Evolutionary conservation across 64 coral and sea anemone genomes (phyloP).

Genomic region (Porites australiensis): DNA sequence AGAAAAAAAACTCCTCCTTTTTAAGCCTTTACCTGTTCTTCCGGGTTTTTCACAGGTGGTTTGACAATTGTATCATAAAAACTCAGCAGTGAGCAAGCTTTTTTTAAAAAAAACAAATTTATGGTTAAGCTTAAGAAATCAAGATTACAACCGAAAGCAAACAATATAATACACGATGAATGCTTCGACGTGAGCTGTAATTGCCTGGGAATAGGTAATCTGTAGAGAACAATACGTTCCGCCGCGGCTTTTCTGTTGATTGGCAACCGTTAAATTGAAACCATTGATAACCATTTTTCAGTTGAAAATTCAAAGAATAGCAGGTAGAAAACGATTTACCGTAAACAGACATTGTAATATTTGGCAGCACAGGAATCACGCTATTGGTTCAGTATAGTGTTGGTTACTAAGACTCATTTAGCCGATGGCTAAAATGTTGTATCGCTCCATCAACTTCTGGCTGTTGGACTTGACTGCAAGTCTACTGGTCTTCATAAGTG

Average conservation of each 20-base stretch:
- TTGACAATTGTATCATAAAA: neutral
- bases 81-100: neutral
- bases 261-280: neutral
- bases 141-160: neutral
- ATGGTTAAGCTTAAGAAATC: neutral
- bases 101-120: neutral
- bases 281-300: neutral
- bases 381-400: neutral
- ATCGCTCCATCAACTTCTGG: conserved; percentile 35
- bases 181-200: neutral
- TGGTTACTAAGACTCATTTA: neutral
- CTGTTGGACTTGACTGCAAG: conserved; percentile 45
- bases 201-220: neutral
- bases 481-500: conserved; percentile 44
- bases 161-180: neutral
- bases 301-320: neutral
- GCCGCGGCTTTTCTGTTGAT: no score
- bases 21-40: neutral
- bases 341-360: neutral
- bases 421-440: conserved; percentile 5
- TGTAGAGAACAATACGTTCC: neutral
- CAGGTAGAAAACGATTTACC: neutral
- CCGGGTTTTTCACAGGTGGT: neutral
- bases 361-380: neutral
- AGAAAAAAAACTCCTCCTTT: no score